A percentile compares a stretch with the other conserved stretches of the same genome.
Evolutionary conservation across 2,797 vertebrate genomes (phyloP).

Genomic region (Chelon labrosus): DNA sequence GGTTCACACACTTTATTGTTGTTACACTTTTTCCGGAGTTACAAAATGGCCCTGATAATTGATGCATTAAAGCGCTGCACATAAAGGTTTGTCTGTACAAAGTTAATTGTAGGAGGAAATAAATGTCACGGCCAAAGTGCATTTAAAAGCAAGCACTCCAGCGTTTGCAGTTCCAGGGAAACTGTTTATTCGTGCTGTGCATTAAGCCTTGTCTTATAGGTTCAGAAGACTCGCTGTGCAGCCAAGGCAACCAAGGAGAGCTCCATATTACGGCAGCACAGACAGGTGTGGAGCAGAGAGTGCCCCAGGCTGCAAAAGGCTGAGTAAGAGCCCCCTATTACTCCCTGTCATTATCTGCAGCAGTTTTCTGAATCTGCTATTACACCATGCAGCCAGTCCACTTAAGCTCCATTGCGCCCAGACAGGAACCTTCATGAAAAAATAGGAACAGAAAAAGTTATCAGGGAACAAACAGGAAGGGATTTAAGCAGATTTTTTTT

Average conservation of each 20-base stretch:
- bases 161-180: constrained; percentile 2
- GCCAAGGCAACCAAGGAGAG: constrained; percentile 90
- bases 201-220: constrained; percentile 80
- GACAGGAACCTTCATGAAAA: constrained; percentile 49
- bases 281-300: constrained; percentile 92
- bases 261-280: constrained; percentile 89
- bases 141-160: constrained; percentile 46
- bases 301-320: constrained; percentile 83
- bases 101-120: constrained; percentile 36
- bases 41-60: constrained; percentile 21
- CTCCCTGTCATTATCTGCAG: constrained; percentile 75
- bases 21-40: not conserved
- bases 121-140: constrained; percentile 31
- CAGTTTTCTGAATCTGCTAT: constrained; percentile 73
- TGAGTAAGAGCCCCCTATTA: constrained; percentile 86
- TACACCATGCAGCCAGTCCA: constrained; percentile 62
- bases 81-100: constrained; percentile 14
- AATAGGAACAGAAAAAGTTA: constrained; percentile 29
- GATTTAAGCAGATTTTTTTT: constrained; percentile 45
- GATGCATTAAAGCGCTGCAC: constrained; percentile 26
- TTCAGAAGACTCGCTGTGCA: constrained; percentile 84
- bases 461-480: constrained; percentile 30
- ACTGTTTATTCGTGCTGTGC: constrained; percentile 45
- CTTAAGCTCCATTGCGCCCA: constrained; percentile 65
- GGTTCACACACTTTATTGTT: constrained; percentile 7